Base-by-base conservation (phyloP, 2,113 vertebrate species). In the Menidia beryllina region DNA sequence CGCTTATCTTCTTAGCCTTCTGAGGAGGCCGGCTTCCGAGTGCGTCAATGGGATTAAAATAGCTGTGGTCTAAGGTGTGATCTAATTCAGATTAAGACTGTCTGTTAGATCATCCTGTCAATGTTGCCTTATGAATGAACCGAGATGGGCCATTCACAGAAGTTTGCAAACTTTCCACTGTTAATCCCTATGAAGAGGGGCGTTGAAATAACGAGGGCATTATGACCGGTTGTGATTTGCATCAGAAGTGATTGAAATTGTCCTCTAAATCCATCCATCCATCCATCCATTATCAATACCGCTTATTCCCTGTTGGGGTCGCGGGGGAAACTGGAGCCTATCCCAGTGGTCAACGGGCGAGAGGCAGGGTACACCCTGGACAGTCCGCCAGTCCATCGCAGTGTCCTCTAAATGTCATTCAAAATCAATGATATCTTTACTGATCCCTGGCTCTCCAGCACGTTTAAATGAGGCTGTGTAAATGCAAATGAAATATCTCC, bases 21-120 rank as follows among this genome's bases (percentile, higher is more conserved):
- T 69, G 52, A 85, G 57, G 47, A 30, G 20, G 43, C 58, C 1
- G 8, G 41, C 56, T 20, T 80, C 69, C 72, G 70, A 12, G 72
- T 88, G 68, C 87, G 88, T 92, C 88, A 92, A 56, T 86, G 75
- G 72, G 87, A 89, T 89, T 80, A 75, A 75, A 53, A 75, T 53
- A 39, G 36, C 26, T 38, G 58, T 66, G 17, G 64, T 63, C 67
- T 79, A 75, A 75, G 25, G 54, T 36, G 75, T 3, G 57, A 80
- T 87, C 62, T 79, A 50, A 77, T 75, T 79, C 77, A 62, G 63
- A 36, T 41, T 67, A 81, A 75, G 59, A 64, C 65, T 39, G 63
- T 11, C 17, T 48, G 36, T 88, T 73, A 79, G 64, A 59, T 66
- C 57, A 76, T n/a, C 54, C 48, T 45, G 17, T 5, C 17, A 12